A percentile compares a stretch with the other conserved stretches of the same genome.
These are phyloP conservation scores for Dolomedes plantarius DNA, from an alignment of 2,888 invertebrate species.

Conservation along the genomic window DNA sequence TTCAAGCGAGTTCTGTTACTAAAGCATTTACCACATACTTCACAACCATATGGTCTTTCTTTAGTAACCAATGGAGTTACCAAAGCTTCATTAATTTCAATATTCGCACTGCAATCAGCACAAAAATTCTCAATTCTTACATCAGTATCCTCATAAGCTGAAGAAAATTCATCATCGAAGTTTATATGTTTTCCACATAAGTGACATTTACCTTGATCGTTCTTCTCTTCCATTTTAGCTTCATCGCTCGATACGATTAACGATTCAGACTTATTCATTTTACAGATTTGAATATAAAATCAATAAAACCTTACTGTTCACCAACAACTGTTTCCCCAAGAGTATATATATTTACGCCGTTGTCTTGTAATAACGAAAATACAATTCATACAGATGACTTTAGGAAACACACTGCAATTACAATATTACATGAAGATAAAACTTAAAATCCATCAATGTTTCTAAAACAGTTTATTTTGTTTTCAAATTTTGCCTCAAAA, in stretches of 20 bases:
- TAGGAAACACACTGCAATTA: no score
- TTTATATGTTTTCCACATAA: not conserved
- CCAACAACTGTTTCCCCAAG: no score
- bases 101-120: not conserved
- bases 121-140: not conserved
- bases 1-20: conserved; percentile 17
- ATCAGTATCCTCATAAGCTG: not conserved
- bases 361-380: no score
- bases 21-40: conserved; percentile 23
- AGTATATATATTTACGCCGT: no score
- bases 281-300: not conserved
- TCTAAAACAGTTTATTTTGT: not conserved
- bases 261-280: not conserved
- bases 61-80: not conserved
- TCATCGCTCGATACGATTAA: not conserved
- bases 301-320: no score
- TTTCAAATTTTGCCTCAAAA: not conserved
- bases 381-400: no score
- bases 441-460: no score
- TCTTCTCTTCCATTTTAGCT: not conserved
- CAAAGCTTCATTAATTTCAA: not conserved
- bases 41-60: conserved; percentile 19
- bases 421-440: no score
- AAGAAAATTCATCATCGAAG: not conserved
- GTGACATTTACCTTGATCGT: not conserved